Conservation (phyloP, 2,888 invertebrate genomes). For the Phortica okadai region DNA sequence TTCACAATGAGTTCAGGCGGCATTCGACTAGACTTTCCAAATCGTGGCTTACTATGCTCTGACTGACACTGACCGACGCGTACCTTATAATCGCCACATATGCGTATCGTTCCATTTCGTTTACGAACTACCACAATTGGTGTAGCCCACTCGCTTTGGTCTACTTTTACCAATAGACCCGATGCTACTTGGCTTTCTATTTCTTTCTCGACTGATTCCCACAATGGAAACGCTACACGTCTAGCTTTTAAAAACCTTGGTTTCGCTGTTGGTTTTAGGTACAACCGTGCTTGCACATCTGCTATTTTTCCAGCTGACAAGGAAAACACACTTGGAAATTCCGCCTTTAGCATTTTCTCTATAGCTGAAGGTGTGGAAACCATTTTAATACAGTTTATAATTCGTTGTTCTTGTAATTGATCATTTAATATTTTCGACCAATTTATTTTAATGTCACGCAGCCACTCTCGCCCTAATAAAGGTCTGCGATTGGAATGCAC, state of each 20-base stretch:
- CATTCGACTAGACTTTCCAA: too few relatives aligned
- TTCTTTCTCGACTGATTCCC: slow-evolving; percentile 44
- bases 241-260: slow-evolving; percentile 53
- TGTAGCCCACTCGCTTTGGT: too few relatives aligned
- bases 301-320: slow-evolving; percentile 33
- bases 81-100: too few relatives aligned
- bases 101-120: too few relatives aligned
- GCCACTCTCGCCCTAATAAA: slow-evolving; percentile 44
- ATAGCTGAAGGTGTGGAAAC: background rate
- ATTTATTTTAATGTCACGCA: slow-evolving; percentile 13
- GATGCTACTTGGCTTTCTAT: slow-evolving; percentile 45
- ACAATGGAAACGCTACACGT: slow-evolving; percentile 53
- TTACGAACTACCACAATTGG: too few relatives aligned
- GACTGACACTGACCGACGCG: too few relatives aligned
- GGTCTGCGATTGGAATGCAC: slow-evolving; percentile 39
- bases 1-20: too few relatives aligned
- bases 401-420: background rate
- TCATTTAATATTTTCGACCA: background rate
- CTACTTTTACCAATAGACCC: slow-evolving; percentile 45
- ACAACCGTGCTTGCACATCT: slow-evolving; percentile 42
- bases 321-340: slow-evolving; percentile 12
- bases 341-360: background rate
- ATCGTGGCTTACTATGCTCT: too few relatives aligned
- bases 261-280: slow-evolving; percentile 43
- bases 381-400: background rate